Base-by-base conservation (phyloP, 2,888 invertebrate genomes). In the Diplazon laetatorius region DNA sequence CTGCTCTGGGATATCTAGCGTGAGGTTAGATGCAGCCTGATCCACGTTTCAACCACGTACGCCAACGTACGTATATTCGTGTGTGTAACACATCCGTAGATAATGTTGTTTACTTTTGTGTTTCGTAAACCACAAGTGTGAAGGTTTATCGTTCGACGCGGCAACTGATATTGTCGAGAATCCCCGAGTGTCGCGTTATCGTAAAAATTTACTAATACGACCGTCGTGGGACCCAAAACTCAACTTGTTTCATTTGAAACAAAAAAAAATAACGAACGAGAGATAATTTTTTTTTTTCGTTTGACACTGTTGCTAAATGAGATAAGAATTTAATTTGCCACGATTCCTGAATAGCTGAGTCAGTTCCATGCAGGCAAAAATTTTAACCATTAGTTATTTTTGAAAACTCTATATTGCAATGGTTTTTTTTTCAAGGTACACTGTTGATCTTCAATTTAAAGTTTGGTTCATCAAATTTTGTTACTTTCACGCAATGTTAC, bases 21-120 rank as follows among this genome's bases (percentile, higher is more conserved):
- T 22, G 65, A 59, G 52, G 50, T n/a, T n/a, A 52, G 52, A 57
- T 57, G 30, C 46, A 46, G 46, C 14, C 30, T 59, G 39, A 37
- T 39, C 37, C 37, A 25, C 20, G 50, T 30, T 42, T 37, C 39
- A 50, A 44, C 6, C 42, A 52, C 57, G 37, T 30, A 12, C 50
- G 44, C 39, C 70, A 52, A 30, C 30, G 30, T 30, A 9, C 30
- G 14, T 2, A 18, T 46, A 25, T 52, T n/a, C n/a, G n/a, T n/a
- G n/a, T n/a, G n/a, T 60, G 59, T 30, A 75, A 63, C 66, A 57
- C 71, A 77, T 70, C 68, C 71, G 73, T 68, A 73, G 85, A 84
- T 85, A 84, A 83, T 84, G 80, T 78, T 84, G 84, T 83, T 84
- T 83, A 81, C 84, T 81, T 84, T n/a, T n/a, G n/a, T 85, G 82